These are phyloP conservation scores for Ecdyonurus torrentis DNA, from an alignment of 2,888 invertebrate genomes.

Conservation along the genomic window DNA sequence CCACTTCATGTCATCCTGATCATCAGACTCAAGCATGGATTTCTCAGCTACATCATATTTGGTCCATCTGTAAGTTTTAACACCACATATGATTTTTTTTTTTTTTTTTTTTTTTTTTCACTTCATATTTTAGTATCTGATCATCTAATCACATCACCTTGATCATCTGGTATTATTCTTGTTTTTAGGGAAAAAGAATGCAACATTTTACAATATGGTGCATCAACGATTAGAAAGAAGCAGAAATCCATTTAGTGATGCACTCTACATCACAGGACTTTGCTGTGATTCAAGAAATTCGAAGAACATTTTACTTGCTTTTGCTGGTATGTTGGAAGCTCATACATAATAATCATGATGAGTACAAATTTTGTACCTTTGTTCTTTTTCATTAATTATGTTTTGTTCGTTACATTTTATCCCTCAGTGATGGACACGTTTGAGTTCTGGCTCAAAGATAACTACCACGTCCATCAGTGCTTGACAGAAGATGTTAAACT, in stretches of 20 bases:
- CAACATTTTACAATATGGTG: neutral
- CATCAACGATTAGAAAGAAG: neutral
- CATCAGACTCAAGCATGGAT: neutral
- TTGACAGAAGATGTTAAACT: slow-evolving; percentile 40
- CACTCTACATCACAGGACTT: neutral
- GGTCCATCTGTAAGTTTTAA: neutral
- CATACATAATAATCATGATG: too few species aligned
- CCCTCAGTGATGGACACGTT: slow-evolving; percentile 28
- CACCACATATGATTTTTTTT: too few species aligned
- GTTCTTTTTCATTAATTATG: too few species aligned
- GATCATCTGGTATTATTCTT: too few species aligned
- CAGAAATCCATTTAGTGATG: neutral
- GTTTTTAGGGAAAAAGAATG: neutral
- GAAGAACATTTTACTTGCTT: neutral
- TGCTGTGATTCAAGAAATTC: neutral
- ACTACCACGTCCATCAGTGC: slow-evolving; percentile 28
- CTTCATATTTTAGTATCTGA: too few species aligned
- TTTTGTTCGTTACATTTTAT: too few species aligned
- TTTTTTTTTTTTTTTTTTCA: too few species aligned
- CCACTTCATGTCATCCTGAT: neutral
- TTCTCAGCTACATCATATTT: neutral
- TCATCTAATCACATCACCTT: too few species aligned
- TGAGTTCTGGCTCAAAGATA: slow-evolving; percentile 23
- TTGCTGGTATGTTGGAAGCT: neutral
- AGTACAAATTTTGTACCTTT: too few species aligned